Percentiles rank a stretch among this genome's conserved stretches.
Evolutionary conservation across 2,113 vertebrate genomes (phyloP).

Genomic region (Chamaea fasciata): DNA sequence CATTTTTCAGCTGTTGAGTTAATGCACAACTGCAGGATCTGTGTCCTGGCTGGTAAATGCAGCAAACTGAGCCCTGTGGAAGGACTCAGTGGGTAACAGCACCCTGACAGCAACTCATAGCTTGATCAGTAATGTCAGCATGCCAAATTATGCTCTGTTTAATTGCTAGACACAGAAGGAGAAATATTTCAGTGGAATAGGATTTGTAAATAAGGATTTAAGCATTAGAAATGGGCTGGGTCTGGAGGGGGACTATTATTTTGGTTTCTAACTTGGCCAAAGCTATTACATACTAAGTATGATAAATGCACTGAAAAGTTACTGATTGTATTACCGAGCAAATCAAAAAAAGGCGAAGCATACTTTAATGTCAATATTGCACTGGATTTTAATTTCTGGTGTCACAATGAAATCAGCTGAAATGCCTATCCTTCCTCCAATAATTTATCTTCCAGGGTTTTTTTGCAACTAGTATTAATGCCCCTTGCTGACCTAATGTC

Average conservation of each 20-base stretch:
- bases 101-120: background rate
- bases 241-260: background rate
- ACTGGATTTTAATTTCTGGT: constrained; percentile 30
- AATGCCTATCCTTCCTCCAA: background rate
- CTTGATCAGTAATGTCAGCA: background rate
- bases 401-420: constrained; percentile 37
- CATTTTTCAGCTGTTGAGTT: background rate
- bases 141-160: background rate
- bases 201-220: background rate
- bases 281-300: background rate
- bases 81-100: background rate
- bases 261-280: background rate
- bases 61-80: background rate
- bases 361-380: background rate
- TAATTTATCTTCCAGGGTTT: background rate
- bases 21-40: background rate
- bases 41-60: background rate
- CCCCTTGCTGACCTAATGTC: constrained; percentile 1
- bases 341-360: background rate
- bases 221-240: background rate
- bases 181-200: background rate
- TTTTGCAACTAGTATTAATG: constrained; percentile 28
- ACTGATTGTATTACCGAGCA: background rate
- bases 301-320: background rate
- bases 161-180: background rate